Conservation (phyloP, 2,797 vertebrate species). For the Psittacula derbiana region DNA sequence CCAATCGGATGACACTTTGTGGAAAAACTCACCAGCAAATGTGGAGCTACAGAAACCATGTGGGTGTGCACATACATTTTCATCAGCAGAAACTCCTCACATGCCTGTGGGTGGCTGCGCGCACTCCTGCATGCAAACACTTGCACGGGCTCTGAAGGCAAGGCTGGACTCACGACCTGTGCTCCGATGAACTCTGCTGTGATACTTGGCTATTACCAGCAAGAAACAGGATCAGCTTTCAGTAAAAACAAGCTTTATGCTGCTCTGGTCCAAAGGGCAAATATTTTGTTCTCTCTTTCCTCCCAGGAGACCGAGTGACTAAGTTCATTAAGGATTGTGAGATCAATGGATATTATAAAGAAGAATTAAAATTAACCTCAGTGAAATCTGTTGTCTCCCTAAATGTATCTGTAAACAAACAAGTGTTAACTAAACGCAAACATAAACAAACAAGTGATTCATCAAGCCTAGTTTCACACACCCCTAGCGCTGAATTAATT, state of each 20-base stretch:
- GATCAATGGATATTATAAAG: not conserved
- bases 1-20: not conserved
- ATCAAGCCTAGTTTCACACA: not conserved
- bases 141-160: not conserved
- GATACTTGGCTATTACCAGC: not conserved
- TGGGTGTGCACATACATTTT: slow-evolving; percentile 46
- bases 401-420: not conserved
- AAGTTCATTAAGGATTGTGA: not conserved
- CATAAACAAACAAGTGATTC: not conserved
- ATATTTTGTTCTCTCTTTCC: slow-evolving; percentile 11
- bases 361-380: not conserved
- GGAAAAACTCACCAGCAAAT: not conserved
- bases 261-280: not conserved
- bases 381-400: not conserved
- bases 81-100: not conserved
- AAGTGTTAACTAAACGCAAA: not conserved
- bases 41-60: not conserved
- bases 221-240: not conserved
- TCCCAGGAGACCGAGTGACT: not conserved
- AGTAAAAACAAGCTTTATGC: not conserved
- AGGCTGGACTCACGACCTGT: not conserved
- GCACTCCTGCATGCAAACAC: not conserved
- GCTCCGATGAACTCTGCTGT: not conserved
- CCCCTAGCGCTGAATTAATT: not conserved
- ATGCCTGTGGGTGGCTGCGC: not conserved